Percentiles rank a stretch among this genome's conserved stretches.
These are phyloP conservation scores for Nasonia longicornis DNA, from an alignment of 1,140 invertebrate genomes.

Conservation along the genomic window DNA sequence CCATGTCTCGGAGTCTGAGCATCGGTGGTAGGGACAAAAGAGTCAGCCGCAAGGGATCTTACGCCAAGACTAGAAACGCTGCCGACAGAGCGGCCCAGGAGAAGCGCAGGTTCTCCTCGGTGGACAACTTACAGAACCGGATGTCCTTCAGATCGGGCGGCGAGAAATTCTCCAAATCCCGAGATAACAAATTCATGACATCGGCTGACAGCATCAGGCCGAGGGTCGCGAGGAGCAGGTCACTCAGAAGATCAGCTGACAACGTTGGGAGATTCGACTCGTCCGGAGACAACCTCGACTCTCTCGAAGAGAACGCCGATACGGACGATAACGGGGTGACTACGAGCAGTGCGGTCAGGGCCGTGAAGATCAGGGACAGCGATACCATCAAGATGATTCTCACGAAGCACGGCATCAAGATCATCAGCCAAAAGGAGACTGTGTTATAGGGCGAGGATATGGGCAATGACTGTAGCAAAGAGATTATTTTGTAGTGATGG, in stretches of 20 bases:
- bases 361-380: constrained; percentile 71
- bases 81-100: constrained; percentile 48
- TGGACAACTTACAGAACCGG: constrained; percentile 62
- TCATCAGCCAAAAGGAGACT: constrained; percentile 81
- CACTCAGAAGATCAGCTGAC: constrained; percentile 60
- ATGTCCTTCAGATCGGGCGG: constrained; percentile 49
- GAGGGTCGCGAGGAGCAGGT: constrained; percentile 54
- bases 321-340: constrained; percentile 40
- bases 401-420: constrained; percentile 80
- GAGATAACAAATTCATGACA: constrained; percentile 56
- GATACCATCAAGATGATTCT: constrained; percentile 79
- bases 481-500: constrained; percentile 38
- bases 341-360: constrained; percentile 37
- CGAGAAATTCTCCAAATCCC: constrained; percentile 55
- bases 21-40: constrained; percentile 40
- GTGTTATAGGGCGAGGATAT: constrained; percentile 71
- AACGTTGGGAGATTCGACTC: constrained; percentile 60
- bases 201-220: constrained; percentile 63
- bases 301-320: constrained; percentile 50
- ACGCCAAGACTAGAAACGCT: constrained; percentile 49
- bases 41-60: constrained; percentile 58
- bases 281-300: constrained; percentile 60
- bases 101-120: constrained; percentile 62
- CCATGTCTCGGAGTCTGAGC: constrained; percentile 52
- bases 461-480: constrained; percentile 30